phyloP scores from a whole-genome alignment of 2,888 invertebrate genomes.

The Oxyscelio sp. region DNA sequence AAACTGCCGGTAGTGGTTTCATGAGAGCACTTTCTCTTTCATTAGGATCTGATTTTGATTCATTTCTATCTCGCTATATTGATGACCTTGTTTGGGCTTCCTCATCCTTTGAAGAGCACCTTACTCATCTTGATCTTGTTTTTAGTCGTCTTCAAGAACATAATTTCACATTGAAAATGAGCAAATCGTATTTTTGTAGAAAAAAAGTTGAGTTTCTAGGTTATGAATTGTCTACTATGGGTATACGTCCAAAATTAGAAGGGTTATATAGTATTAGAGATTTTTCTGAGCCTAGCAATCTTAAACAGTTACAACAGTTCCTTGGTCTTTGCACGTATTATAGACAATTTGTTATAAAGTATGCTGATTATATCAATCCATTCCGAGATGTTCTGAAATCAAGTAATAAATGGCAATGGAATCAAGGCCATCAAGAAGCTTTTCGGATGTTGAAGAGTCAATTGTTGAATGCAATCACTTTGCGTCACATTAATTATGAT shows the following conservation, averaged over 20 bases:
- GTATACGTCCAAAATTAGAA: not conserved
- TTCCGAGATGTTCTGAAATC: not conserved
- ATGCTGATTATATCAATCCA: not conserved
- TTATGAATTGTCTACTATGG: not conserved
- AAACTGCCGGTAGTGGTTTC: not conserved
- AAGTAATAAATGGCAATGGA: not conserved
- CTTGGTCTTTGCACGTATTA: not conserved
- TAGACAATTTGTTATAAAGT: not conserved
- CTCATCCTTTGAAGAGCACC: constrained; percentile 7
- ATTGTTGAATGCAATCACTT: not conserved
- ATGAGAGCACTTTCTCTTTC: constrained; percentile 68
- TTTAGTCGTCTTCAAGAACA: not conserved
- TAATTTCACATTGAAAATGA: not conserved
- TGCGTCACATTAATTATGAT: not conserved
- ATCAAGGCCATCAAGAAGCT: not conserved
- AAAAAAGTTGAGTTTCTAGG: not conserved
- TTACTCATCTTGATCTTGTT: not conserved
- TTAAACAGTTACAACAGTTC: not conserved
- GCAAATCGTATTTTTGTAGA: not conserved
- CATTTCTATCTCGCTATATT: constrained; percentile 43
- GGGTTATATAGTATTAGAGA: too few relatives aligned
- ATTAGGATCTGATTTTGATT: constrained; percentile 74
- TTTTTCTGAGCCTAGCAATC: not conserved
- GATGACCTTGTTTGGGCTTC: constrained; percentile 47
- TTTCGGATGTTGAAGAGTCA: not conserved